Conservation (phyloP, 2,888 invertebrate genomes). For the Perithous albicinctus region DNA sequence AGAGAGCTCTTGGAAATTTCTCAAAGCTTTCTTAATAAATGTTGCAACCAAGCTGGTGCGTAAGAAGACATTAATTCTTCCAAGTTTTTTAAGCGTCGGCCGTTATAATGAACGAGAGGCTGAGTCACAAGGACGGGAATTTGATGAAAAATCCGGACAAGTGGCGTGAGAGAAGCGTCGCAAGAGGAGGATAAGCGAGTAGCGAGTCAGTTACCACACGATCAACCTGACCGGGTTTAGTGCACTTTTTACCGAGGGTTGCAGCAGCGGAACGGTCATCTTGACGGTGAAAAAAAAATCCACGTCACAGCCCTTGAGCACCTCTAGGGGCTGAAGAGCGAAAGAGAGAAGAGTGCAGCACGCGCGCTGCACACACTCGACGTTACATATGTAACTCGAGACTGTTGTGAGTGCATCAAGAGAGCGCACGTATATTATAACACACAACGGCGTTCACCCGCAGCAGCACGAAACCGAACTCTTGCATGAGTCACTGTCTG, state of each 20-base stretch:
- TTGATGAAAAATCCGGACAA: conserved; percentile 39
- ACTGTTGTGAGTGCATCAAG: conserved; percentile 62
- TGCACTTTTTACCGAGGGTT: not conserved
- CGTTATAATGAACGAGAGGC: not conserved
- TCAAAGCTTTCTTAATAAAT: not conserved
- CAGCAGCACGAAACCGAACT: conserved; percentile 58
- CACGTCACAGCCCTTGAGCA: conserved; percentile 43
- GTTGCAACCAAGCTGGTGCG: not conserved
- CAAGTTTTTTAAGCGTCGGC: not conserved
- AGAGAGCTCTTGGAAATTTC: not conserved
- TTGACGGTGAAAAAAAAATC: conserved; percentile 23
- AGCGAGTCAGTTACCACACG: not conserved
- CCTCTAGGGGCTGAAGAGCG: conserved; percentile 7
- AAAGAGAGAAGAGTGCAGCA: not conserved
- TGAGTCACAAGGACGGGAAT: conserved; percentile 52
- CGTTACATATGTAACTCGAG: conserved; percentile 64
- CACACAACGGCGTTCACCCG: conserved; percentile 27
- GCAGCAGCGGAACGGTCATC: conserved; percentile 28
- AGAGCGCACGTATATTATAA: conserved; percentile 36
- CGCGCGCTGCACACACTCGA: conserved; percentile 48
- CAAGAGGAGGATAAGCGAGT: conserved; percentile 23
- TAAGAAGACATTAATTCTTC: not conserved
- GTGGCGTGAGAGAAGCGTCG: conserved; percentile 32
- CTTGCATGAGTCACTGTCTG: conserved; percentile 64
- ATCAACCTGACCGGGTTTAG: conserved; percentile 35